Base-by-base conservation (phyloP, 2,888 invertebrate genomes). In the Dysmachus trigonus region DNA sequence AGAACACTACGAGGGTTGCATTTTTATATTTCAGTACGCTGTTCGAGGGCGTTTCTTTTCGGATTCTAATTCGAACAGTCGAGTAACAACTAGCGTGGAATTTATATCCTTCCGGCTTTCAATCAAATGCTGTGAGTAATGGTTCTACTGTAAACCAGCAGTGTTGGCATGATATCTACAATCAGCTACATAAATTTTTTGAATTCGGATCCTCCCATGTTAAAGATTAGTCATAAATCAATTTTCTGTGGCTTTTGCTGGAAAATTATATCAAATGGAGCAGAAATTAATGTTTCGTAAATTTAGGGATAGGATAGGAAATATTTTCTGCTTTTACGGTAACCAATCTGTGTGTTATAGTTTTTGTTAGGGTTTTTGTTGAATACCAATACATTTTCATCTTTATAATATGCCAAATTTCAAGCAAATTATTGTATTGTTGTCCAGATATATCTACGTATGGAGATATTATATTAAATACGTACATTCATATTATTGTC, bases 101-200 rank as follows among this genome's bases (percentile, higher is more conserved):
- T 86, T 87, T 86, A 86, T 87, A 73, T 38, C 85, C 85, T 87
- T 87, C 87, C 87, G 85, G 87, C 82, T 77, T 86, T 86, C 87
- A 87, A 87, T 87, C 87, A 86, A 86, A 86, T 73, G 74, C 31
- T 33, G 31, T 71, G 72, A 47, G 31, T 27, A 81, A 47, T 51
- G 30, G 30, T 30, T 30, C 81, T 31, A 18, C 81, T 53, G 18
- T 38, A 35, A 35, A n/a, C 35, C 33, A 41, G 53, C 31, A 53
- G 6, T 47, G n/a, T 79, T 30, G 27, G 27, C 47, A 31, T 41
- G 79, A 79, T 79, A 79, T 79, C 79, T n/a, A 22, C 62, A 82
- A 62, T 82, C 82, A 82, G 22, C 13, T 15, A 18, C 18, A 22
- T 30, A 73, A 27, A 18, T 53, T 30, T 51, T 30, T 13, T 22